Base-by-base conservation (phyloP, 2,113 vertebrate species). In the Oncorhynchus mykiss region DNA sequence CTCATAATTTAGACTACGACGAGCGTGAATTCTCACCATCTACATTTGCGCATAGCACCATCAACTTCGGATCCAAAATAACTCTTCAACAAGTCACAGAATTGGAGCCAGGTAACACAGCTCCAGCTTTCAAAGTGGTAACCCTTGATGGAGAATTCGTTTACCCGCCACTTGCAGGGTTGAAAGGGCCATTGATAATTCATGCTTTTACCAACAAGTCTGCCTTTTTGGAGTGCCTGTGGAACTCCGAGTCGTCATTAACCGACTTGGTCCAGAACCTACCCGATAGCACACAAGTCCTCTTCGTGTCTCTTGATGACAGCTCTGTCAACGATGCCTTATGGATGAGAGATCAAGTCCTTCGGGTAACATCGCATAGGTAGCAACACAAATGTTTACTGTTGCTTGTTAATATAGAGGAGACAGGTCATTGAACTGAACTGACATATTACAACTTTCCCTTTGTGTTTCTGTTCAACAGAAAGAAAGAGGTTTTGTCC, bases 181-280 rank as follows among this genome's bases (percentile, higher is more conserved):
- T 18, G 24, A 74, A 11, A 1, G 86, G 76, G 0, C 82, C 90
- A 1, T 69, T 94, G 51, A 39, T 93, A 48, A 74, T 95, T 16
- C 93, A 95, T 79, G 91, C 92, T 54, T 95, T 93, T 87, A 94
- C 92, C 67, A 93, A 93, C 80, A 91, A 91, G 67, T 94, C 93
- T 0, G 94, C 82, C 0, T 94, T 94, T 14, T 76, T 94, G 73
- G 94, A 94, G 87, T 87, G 90, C 14, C 20, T 95, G 80, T 95
- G 94, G 94, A 90, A 83, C 80, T 88, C 87, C 0, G 79, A 84
- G 29, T 45, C 84, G 12, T 94, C 93, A 1, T 78, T 94, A 71
- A 48, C 14, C 5, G 88, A 88, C 24, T 86, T 95, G 66, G 79
- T 92, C 0, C 51, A 84, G 25, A 84, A 81, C 1, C 86, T 95